These are phyloP conservation scores for Sebastes cheni DNA, from an alignment of 2,797 vertebrate species.

Conservation along the genomic window DNA sequence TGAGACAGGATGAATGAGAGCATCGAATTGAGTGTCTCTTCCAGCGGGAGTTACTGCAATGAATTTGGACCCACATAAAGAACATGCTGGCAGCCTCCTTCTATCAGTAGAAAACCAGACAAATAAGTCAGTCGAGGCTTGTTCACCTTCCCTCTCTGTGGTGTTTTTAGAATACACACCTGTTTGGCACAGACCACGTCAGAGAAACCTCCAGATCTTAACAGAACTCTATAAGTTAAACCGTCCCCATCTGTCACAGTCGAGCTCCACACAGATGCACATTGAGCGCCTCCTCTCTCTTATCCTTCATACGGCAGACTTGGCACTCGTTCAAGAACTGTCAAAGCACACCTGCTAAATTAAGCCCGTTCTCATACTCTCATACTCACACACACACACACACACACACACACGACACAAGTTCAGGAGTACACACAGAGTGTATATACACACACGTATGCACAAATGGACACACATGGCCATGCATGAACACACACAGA, in stretches of 20 bases:
- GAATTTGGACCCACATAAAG: conserved; percentile 10
- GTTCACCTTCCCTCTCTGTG: conserved; percentile 63
- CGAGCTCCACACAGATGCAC: conserved; percentile 80
- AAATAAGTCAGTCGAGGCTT: conserved; percentile 62
- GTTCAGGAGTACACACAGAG: conserved; percentile 29
- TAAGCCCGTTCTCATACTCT: conserved; percentile 75
- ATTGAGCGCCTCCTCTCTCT: conserved; percentile 70
- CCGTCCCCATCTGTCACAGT: conserved; percentile 86
- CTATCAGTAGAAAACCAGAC: conserved; percentile 48
- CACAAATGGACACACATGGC: conserved; percentile 5
- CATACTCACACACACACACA: conserved; percentile 11
- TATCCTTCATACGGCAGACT: conserved; percentile 76
- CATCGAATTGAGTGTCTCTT: background rate
- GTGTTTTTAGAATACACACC: conserved; percentile 80
- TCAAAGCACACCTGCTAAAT: conserved; percentile 87
- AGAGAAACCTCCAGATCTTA: conserved; percentile 84
- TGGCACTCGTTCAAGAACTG: conserved; percentile 85
- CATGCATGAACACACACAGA: conserved; percentile 3
- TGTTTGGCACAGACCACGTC: conserved; percentile 81
- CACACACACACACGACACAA: background rate
- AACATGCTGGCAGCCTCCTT: conserved; percentile 17
- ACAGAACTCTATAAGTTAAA: conserved; percentile 88
- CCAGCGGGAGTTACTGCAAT: conserved; percentile 8
- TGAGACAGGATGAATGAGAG: conserved; percentile 7
- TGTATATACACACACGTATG: conserved; percentile 5